These are phyloP conservation scores for Aurelia coerulea DNA, from an alignment of 30 jellyfish, hydroid and myxozoan genomes.

Conservation along the genomic window DNA sequence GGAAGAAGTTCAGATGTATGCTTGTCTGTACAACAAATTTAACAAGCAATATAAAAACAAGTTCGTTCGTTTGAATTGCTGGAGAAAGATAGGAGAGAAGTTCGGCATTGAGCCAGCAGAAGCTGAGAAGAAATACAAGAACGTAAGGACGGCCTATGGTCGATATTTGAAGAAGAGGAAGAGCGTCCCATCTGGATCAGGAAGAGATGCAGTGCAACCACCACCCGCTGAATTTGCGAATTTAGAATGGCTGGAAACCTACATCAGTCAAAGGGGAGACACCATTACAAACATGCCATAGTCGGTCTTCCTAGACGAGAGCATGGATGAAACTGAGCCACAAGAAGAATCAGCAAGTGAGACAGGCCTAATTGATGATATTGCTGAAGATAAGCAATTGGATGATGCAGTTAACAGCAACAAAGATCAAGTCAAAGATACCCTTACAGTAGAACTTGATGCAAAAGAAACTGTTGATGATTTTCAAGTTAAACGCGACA, in stretches of 20 bases:
- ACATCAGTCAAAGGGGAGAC: slow-evolving; percentile 48
- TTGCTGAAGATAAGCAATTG: too few species aligned
- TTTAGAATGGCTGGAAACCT: slow-evolving; percentile 51
- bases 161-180: slow-evolving; percentile 37
- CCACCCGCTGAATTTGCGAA: slow-evolving; percentile 22
- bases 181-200: slow-evolving; percentile 57
- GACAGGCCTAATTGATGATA: too few species aligned
- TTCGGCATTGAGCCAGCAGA: slow-evolving; percentile 11
- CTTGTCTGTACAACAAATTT: too few species aligned
- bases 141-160: slow-evolving; percentile 53
- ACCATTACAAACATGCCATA: too few species aligned
- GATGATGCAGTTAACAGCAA: too few species aligned
- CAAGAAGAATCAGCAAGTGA: neutral
- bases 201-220: slow-evolving; percentile 29
- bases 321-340: neutral
- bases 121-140: slow-evolving; percentile 43
- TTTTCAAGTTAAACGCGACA: too few species aligned
- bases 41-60: neutral
- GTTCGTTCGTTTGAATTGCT: too few species aligned
- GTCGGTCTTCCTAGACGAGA: neutral
- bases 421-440: too few species aligned
- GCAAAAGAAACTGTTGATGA: too few species aligned
- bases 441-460: too few species aligned
- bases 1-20: too few species aligned
- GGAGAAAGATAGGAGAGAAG: too few species aligned